Conservation (phyloP, 2,113 vertebrate species). For the Pelecanus crispus region DNA sequence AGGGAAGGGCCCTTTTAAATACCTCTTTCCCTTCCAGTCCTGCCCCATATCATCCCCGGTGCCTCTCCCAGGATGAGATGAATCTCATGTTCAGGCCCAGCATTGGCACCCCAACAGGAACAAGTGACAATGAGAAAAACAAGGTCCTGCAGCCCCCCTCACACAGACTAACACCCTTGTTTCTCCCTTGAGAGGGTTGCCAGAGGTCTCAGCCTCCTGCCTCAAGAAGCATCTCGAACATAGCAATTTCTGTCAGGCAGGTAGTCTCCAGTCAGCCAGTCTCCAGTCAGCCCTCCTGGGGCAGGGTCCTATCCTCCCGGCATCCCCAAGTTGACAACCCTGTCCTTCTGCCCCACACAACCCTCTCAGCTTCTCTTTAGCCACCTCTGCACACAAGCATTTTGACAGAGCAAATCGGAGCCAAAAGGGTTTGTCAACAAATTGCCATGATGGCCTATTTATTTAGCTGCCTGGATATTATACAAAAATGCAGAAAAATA, state of each 20-base stretch:
- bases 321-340: not conserved
- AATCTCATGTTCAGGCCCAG: not conserved
- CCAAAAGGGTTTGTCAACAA: not conserved
- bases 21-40: not conserved
- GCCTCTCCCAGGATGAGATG: not conserved
- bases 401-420: not conserved
- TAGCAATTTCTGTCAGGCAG: not conserved
- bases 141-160: not conserved
- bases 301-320: not conserved
- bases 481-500: not conserved
- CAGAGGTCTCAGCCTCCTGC: not conserved
- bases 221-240: not conserved
- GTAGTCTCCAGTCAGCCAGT: not conserved
- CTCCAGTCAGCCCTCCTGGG: not conserved
- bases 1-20: not conserved
- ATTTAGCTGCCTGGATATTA: not conserved
- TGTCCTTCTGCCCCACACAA: not conserved
- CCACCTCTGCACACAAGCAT: not conserved
- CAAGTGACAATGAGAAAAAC: not conserved
- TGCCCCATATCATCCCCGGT: no score
- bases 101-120: not conserved
- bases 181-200: not conserved
- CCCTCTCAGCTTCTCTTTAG: not conserved
- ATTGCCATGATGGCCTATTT: not conserved
- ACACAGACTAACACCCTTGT: no score